Base-by-base conservation (phyloP, 2,113 vertebrate species). In the zebrafish (Danio rerio) region DNA sequence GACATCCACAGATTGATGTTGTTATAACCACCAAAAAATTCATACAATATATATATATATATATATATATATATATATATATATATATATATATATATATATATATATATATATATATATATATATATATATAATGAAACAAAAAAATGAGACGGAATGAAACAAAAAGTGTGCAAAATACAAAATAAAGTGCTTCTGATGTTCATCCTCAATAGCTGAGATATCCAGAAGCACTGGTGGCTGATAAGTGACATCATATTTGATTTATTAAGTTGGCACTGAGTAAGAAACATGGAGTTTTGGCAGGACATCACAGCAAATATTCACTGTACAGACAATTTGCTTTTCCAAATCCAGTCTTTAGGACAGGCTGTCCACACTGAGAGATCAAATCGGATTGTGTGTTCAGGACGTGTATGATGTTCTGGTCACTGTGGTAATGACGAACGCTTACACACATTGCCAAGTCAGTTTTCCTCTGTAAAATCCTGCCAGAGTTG, bases 381-480 rank as follows among this genome's bases (percentile, higher is more conserved):
- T 13, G 16, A 58, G 72, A n/a, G 40, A 75, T 18, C 16, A 56
- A 59, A 75, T 58, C 40, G 0, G 72, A 75, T 59, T 75, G 72
- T 74, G 71, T 16, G 52, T 59, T 58, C 49, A 53, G 70, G 18
- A 45, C 40, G 8, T 42, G 62, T 43, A 12, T 31, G 2, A 12
- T 15, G 12, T 52, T 9, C 8, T 56, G 7, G 15, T 73, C 40
- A 2, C 31, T 73, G 56, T 47, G 45, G 40, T 49, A 21, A 61
- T 20, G 18, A 61, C 47, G 16, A 5, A 73, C 0, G 6, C 7
- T 16, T 13, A 5, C 42, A 21, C 42, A 21, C 5, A 4, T n/a
- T 2, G n/a, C n/a, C 56, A 61, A 76, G 11, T 7, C n/a, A 69
- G 10, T 7, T 55, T 12, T 18, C 31, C 11, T 20, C 73, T 21